A percentile compares a stretch with the other conserved stretches of the same genome.
These are phyloP conservation scores for Ardeotis arabs DNA, from an alignment of 2,113 vertebrate species.

Conservation along the genomic window DNA sequence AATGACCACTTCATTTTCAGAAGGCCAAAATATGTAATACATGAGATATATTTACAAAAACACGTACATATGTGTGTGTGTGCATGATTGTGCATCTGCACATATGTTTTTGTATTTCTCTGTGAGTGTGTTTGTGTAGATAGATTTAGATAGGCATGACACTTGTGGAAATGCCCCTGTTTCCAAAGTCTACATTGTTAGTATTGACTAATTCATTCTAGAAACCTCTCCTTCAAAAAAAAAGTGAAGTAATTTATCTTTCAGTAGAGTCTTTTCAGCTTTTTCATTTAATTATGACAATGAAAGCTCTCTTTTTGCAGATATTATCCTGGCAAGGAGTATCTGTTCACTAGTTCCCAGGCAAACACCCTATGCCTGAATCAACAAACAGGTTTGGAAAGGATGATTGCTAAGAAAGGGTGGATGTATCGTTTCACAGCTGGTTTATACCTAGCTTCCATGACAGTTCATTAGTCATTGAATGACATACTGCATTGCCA, in stretches of 20 bases:
- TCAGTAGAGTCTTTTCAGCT: conserved; percentile 34
- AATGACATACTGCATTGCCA: background rate
- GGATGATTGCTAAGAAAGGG: background rate
- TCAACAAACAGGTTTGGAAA: conserved; percentile 18
- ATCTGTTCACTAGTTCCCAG: background rate
- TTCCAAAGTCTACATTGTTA: background rate
- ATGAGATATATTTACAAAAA: background rate
- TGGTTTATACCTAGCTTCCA: background rate
- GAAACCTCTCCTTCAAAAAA: conserved; percentile 6
- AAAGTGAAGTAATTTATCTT: background rate
- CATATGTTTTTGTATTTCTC: background rate
- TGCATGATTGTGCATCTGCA: background rate
- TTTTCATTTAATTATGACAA: conserved; percentile 41
- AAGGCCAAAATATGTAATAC: background rate
- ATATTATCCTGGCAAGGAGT: conserved; percentile 12
- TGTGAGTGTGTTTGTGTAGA: background rate
- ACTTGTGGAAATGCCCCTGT: background rate
- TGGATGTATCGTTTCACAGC: background rate
- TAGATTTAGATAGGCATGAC: background rate
- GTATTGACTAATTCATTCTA: conserved; percentile 16
- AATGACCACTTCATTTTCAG: background rate
- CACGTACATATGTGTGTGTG: accelerated
- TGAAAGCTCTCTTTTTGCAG: conserved; percentile 12
- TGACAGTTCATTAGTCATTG: background rate
- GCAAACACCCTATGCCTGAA: background rate